A percentile compares a stretch with the other conserved stretches of the same genome.
These are phyloP conservation scores for Serilophus lunatus DNA, from an alignment of 2,113 vertebrate species.

Conservation along the genomic window DNA sequence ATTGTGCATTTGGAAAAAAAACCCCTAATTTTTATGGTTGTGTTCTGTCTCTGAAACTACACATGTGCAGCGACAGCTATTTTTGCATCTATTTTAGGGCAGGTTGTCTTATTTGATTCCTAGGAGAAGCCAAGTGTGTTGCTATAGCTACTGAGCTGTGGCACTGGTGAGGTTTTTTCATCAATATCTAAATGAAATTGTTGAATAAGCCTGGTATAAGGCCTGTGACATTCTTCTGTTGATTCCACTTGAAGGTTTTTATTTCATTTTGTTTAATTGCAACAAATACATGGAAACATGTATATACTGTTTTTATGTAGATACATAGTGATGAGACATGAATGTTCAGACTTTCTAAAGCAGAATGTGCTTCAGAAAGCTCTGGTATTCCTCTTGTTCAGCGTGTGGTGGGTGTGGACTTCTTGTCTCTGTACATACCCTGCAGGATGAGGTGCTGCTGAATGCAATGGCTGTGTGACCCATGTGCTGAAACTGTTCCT, in stretches of 20 bases:
- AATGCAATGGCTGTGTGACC: fast-evolving
- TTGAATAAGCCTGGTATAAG: not conserved
- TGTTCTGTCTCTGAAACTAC: not conserved
- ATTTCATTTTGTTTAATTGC: not conserved
- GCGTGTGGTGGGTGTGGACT: not conserved
- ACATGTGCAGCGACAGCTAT: conserved; percentile 28
- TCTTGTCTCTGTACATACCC: fast-evolving
- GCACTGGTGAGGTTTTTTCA: not conserved
- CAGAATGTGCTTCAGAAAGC: not conserved
- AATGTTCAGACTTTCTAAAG: not conserved
- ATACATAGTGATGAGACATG: fast-evolving
- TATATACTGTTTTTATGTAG: not conserved
- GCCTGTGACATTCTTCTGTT: not conserved
- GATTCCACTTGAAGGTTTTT: not conserved
- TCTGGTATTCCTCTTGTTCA: not conserved
- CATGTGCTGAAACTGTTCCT: not conserved
- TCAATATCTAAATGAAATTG: not conserved
- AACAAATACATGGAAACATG: not conserved
- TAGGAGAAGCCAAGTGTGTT: conserved; percentile 41
- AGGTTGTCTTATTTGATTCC: conserved; percentile 51
- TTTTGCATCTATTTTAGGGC: conserved; percentile 58
- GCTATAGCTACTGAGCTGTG: conserved; percentile 64
- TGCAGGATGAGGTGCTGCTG: not conserved
- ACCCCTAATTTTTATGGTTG: not conserved
- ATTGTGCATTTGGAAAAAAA: not conserved